Evolutionary conservation across 2,797 vertebrate genomes (phyloP).

Genomic region (Macroramphosus scolopax): DNA sequence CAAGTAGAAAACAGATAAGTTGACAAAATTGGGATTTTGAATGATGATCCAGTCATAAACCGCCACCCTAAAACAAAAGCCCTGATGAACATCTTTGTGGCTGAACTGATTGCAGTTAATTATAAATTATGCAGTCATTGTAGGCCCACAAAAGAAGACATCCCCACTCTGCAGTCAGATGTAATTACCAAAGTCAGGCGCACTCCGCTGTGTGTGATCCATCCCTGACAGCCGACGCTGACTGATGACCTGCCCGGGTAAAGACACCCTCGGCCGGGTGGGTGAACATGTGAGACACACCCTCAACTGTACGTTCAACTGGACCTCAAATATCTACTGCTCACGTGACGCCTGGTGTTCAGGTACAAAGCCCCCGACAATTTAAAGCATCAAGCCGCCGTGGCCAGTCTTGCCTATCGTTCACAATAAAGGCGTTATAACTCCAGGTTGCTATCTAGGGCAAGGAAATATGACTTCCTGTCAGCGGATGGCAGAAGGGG

Average conservation of each 20-base stretch:
- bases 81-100: constrained; percentile 59
- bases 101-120: constrained; percentile 91
- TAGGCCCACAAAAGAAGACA: constrained; percentile 98
- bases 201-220: constrained; percentile 88
- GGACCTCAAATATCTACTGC: constrained; percentile 32
- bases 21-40: too few species aligned
- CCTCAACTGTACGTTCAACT: constrained; percentile 34
- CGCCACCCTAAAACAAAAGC: constrained; percentile 52
- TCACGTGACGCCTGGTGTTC: constrained; percentile 80
- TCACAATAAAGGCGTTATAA: constrained; percentile 96
- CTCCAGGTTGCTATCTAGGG: constrained; percentile 78
- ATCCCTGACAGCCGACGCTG: constrained; percentile 88
- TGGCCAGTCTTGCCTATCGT: constrained; percentile 88
- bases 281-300: constrained; percentile 80
- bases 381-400: constrained; percentile 85
- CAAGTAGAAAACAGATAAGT: too few species aligned
- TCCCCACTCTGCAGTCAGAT: constrained; percentile 97
- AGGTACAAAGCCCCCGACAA: constrained; percentile 89
- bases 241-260: constrained; percentile 96
- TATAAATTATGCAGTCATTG: constrained; percentile 98
- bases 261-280: constrained; percentile 84
- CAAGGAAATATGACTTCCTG: constrained; percentile 93
- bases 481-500: constrained; percentile 69
- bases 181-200: constrained; percentile 94
- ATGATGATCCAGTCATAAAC: constrained; percentile 28